These are phyloP conservation scores for Kobus ellipsiprymnus DNA, from an alignment of 2,113 vertebrate genomes.

Conservation along the genomic window DNA sequence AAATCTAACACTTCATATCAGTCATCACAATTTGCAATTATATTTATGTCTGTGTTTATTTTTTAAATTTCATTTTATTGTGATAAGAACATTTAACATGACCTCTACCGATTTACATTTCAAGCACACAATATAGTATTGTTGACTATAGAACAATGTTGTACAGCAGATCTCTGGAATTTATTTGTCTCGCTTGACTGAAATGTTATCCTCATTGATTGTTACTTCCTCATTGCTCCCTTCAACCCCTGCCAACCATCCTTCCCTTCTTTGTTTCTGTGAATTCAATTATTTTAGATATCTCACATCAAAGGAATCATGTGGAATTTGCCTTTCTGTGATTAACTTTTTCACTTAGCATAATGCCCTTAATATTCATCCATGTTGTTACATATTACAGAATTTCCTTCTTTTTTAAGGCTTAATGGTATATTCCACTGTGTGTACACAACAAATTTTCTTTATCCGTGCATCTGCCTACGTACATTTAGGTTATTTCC, in stretches of 20 bases:
- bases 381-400: background rate
- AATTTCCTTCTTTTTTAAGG: background rate
- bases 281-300: background rate
- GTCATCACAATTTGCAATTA: background rate
- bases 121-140: background rate
- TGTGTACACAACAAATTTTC: background rate
- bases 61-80: background rate
- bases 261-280: background rate
- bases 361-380: background rate
- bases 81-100: background rate
- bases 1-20: background rate
- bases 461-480: background rate
- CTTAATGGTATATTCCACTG: background rate
- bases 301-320: background rate
- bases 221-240: background rate
- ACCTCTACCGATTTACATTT: background rate
- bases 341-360: background rate
- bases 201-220: background rate
- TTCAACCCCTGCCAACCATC: background rate
- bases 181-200: background rate
- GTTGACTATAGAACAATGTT: background rate
- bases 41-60: background rate
- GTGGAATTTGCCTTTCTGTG: background rate
- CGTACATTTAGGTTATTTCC: background rate
- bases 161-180: too few species aligned